Evolutionary conservation across 1,140 invertebrate species (phyloP).

Genomic region (Homalodisca vitripennis): DNA sequence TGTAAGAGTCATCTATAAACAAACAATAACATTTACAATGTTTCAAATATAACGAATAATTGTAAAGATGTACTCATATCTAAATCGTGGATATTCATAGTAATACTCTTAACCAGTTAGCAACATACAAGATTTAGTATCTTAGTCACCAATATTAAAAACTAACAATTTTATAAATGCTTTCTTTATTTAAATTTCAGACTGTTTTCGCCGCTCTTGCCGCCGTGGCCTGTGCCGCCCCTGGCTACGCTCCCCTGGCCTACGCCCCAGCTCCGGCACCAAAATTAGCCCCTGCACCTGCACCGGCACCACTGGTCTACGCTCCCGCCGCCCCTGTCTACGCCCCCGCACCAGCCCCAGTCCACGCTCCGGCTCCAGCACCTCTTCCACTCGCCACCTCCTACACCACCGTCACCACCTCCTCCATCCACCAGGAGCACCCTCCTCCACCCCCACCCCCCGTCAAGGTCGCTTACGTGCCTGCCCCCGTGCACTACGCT

Average conservation of each 20-base stretch:
- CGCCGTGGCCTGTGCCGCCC: background rate
- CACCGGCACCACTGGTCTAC: too few species aligned
- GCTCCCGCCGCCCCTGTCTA: background rate
- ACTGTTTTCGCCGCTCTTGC: slow-evolving; percentile 4
- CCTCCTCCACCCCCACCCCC: slow-evolving; percentile 1
- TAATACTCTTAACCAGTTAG: too few species aligned
- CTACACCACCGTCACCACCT: slow-evolving; percentile 7
- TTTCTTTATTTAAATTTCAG: too few species aligned
- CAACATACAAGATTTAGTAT: too few species aligned
- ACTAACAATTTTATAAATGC: too few species aligned
- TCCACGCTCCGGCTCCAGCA: background rate
- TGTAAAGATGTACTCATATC: too few species aligned
- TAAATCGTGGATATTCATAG: too few species aligned
- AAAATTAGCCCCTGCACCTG: background rate
- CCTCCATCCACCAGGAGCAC: slow-evolving; percentile 1
- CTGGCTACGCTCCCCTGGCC: background rate
- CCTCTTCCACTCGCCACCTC: background rate
- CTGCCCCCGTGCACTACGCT: background rate
- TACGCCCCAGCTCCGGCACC: slow-evolving; percentile 14
- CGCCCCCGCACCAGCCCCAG: slow-evolving; percentile 1
- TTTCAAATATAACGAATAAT: too few species aligned
- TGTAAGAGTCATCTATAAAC: too few species aligned
- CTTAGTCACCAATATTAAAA: too few species aligned
- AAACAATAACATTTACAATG: too few species aligned
- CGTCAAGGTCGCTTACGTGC: background rate